Conservation (phyloP, 2,888 invertebrate species). For the Vesta saturnalis region DNA sequence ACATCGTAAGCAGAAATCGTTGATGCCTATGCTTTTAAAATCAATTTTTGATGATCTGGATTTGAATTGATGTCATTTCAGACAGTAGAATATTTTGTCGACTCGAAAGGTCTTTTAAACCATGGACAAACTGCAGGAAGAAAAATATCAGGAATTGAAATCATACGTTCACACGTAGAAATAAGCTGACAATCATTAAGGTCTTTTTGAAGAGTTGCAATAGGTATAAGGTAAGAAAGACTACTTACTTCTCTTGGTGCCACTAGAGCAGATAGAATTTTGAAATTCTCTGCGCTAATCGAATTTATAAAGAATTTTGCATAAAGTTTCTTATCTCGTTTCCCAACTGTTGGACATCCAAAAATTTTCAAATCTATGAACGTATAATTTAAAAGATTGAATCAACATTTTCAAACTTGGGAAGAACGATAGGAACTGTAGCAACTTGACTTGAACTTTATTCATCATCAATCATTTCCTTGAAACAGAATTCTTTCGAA, state of each 20-base stretch:
- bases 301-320: too few species aligned
- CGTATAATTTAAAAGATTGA: too few species aligned
- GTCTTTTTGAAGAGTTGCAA: background rate
- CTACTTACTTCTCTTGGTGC: background rate
- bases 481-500: too few species aligned
- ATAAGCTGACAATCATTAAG: background rate
- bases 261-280: background rate
- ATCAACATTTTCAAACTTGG: too few species aligned
- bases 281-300: too few species aligned
- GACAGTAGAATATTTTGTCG: constrained; percentile 1
- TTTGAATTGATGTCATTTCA: background rate
- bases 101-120: constrained; percentile 1
- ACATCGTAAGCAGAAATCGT: background rate
- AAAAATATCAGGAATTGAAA: constrained; percentile 9
- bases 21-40: background rate
- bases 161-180: background rate
- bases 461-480: too few species aligned
- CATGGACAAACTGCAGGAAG: constrained; percentile 1
- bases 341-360: too few species aligned
- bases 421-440: too few species aligned
- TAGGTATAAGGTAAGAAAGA: background rate
- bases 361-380: too few species aligned
- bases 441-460: too few species aligned
- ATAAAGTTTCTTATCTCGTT: too few species aligned
- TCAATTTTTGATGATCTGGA: background rate